Percentiles rank a stretch among this genome's conserved stretches.
Conservation (phyloP, 1,140 invertebrate species). For the Trichoplusia ni region DNA sequence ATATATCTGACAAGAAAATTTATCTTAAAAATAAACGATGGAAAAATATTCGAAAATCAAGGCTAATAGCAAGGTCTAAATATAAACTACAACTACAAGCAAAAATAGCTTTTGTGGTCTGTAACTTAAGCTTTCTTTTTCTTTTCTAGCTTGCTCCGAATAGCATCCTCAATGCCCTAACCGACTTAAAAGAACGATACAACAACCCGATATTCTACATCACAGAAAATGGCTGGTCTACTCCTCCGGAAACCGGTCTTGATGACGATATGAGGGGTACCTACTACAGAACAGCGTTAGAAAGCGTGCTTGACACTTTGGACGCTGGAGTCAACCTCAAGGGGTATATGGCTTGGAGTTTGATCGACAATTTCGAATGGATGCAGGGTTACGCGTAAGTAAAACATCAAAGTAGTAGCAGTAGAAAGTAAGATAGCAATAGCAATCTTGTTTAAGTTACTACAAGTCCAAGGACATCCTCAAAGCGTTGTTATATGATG, state of each 20-base stretch:
- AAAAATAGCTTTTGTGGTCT: too few species aligned
- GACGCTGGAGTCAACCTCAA: constrained; percentile 85
- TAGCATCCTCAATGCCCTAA: constrained; percentile 31
- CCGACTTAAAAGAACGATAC: constrained; percentile 80
- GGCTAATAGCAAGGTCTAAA: too few species aligned
- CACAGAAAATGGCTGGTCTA: constrained; percentile 83
- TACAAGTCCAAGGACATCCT: too few species aligned
- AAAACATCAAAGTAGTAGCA: too few species aligned
- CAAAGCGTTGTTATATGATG: too few species aligned
- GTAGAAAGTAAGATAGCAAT: neutral
- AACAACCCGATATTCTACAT: constrained; percentile 78
- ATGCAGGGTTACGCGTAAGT: constrained; percentile 81
- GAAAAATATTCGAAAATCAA: too few species aligned
- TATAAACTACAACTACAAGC: too few species aligned
- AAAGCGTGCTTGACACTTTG: constrained; percentile 85
- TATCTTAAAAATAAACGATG: too few species aligned
- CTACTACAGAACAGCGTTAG: constrained; percentile 57
- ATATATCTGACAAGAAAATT: too few species aligned
- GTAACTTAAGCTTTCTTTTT: neutral
- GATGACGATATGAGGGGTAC: constrained; percentile 75
- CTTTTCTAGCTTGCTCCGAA: neutral
- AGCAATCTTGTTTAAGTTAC: too few species aligned
- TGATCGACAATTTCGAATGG: constrained; percentile 75
- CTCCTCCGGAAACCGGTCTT: constrained; percentile 55
- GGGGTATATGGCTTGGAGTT: constrained; percentile 65